Evolutionary conservation across 1,140 invertebrate species (phyloP), one percentile per base, ranked within the genome.

Genomic region (Goniozus legneri): DNA sequence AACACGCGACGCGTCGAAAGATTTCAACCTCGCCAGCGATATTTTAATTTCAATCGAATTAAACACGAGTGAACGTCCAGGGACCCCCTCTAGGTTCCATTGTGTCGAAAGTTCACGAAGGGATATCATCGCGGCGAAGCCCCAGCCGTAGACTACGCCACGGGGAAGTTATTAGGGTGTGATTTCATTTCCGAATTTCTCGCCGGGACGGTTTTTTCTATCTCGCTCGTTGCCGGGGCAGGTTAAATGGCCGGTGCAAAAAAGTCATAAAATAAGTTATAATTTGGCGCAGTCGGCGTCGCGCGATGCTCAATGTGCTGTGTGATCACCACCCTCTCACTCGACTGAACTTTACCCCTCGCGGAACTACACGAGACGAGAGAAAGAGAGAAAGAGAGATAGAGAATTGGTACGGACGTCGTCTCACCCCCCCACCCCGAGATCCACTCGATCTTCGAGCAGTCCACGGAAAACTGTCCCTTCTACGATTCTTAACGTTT

Each of bases 241-340:
- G 64, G 66, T 76, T 76, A 76, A 75, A 76, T 75, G 74, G 65
- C 56, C 74, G 66, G 65, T 75, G 64, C 66, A 75, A 75, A 75
- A 73, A 75, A 75, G 63, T 75, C 71, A 67, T 75, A 76, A 74
- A 76, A 74, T 75, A 76, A 76, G 73, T 76, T 75, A 75, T 76
- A 76, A 75, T 76, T 75, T 74, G 71, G 62, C 71, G 65, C 63
- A 74, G 69, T 71, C 67, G 71, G 58, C 66, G 65, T 72, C 64
- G 59, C n/a, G n/a, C 65, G 62, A 52, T 75, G 73, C 56, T 75
- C 70, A 76, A 75, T 76, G 74, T 75, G 66, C 73, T 71, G 71
- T 76, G 48, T 76, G 74, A 76, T 76, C 74, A 74, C 71, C 61
- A 60, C 42, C 62, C 59, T 73, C 62, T 69, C 71, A 65, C 73